Conservation (phyloP, 2,888 invertebrate species). For the Matsumyia berberina region DNA sequence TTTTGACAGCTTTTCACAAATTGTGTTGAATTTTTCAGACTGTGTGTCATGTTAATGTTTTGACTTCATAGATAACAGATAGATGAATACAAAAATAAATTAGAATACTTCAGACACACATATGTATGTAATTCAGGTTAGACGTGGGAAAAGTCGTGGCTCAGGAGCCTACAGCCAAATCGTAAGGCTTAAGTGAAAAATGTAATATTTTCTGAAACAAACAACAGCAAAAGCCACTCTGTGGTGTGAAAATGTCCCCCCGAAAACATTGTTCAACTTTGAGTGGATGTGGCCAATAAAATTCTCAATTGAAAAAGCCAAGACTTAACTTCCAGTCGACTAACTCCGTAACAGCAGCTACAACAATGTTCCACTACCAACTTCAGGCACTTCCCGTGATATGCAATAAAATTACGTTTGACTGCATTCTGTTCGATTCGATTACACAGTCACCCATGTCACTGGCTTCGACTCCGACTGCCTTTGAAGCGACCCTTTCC, state of each 20-base stretch:
- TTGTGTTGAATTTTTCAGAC: conserved; percentile 24
- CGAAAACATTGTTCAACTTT: conserved; percentile 26
- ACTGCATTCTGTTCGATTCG: conserved; percentile 76
- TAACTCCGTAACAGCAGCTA: conserved; percentile 50
- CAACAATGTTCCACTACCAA: conserved; percentile 26
- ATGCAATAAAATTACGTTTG: conserved; percentile 76
- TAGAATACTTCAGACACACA: too few species aligned
- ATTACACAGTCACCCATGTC: conserved; percentile 76
- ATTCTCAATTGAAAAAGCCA: conserved; percentile 48
- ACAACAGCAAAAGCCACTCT: too few species aligned
- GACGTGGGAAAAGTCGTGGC: too few species aligned
- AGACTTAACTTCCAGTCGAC: conserved; percentile 68
- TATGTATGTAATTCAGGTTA: too few species aligned
- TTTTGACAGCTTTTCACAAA: conserved; percentile 17
- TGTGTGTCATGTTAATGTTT: too few species aligned
- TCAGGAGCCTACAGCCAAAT: too few species aligned
- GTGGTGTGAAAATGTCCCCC: too few species aligned
- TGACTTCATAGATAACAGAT: too few species aligned
- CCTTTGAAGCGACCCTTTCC: conserved; percentile 70
- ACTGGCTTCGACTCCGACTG: conserved; percentile 56
- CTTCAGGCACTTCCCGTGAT: conserved; percentile 54
- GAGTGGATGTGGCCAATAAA: conserved; percentile 65
- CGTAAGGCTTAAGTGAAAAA: too few species aligned
- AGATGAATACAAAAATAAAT: too few species aligned
- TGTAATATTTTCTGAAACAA: too few species aligned